Evolutionary conservation across 2,113 vertebrate genomes (phyloP).

Genomic region (Engystomops pustulosus): DNA sequence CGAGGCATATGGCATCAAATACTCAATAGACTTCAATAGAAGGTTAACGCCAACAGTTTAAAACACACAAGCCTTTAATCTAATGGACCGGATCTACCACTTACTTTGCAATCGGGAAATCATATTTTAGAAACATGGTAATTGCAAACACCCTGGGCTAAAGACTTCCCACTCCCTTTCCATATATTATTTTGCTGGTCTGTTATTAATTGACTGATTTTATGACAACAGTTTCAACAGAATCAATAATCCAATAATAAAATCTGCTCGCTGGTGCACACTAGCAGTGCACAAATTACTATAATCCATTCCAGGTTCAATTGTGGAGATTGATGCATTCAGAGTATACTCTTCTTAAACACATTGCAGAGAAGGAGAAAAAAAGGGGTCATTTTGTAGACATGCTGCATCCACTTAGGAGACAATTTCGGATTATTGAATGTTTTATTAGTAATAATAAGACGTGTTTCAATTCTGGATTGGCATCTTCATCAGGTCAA

Average conservation of each 20-base stretch:
- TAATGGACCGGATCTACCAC: conserved; percentile 53
- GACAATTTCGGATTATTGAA: no score
- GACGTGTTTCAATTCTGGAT: no score
- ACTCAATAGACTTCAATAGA: conserved; percentile 47
- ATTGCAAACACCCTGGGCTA: conserved; percentile 33
- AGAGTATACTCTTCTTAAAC: not conserved
- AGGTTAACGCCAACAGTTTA: conserved; percentile 39
- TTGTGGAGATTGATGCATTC: conserved; percentile 31
- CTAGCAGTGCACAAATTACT: conserved; percentile 24
- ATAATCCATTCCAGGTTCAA: conserved; percentile 31
- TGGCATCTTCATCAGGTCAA: no score
- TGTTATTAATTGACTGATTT: conserved; percentile 47
- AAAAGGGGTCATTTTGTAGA: no score
- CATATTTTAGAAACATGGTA: conserved; percentile 43
- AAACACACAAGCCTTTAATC: conserved; percentile 17
- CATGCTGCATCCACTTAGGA: no score
- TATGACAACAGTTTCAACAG: conserved; percentile 37
- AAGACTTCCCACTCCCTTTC: not conserved
- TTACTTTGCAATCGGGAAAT: conserved; percentile 45
- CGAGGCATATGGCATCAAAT: conserved; percentile 35
- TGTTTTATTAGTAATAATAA: no score
- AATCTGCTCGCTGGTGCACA: conserved; percentile 33
- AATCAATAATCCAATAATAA: conserved; percentile 49
- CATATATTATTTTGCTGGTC: conserved; percentile 16
- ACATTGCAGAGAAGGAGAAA: no score